Evolutionary conservation across 2,113 vertebrate genomes (phyloP), one percentile per base, ranked within the genome.

Genomic region (Spea bombifrons): DNA sequence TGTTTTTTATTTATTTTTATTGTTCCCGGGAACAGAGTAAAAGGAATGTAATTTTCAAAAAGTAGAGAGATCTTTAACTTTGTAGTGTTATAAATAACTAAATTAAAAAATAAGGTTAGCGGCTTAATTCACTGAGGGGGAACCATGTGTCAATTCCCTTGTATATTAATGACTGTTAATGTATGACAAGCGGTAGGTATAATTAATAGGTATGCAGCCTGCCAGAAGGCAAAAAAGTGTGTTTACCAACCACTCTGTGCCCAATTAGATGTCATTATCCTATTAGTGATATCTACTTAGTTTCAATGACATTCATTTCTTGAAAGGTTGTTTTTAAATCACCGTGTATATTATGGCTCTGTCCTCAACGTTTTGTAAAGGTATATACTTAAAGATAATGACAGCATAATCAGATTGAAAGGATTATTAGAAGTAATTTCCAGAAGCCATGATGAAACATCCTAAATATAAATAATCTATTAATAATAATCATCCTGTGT

Each of bases 251-350:
- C 77, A 73, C 61, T 73, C 61, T 73, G 52, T n/a, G 65, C 44
- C 46, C 63, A 80, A 73, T 80, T 80, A 80, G n/a, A 80, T 49
- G 4, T 73, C 77, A 80, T 80, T 79, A 79, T 67, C 50, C 63
- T 79, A 73, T 73, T 73, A 73, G 59, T 16, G 7, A 67, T 67
- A 66, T 52, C 15, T 47, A 57, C 44, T 47, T 66, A 64, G 71
- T 52, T 49, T 6, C n/a, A 66, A 55, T 7, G 15, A 44, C 47
- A 71, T 52, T 63, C 64, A 47, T 46, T 53, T n/a, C 30, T 52
- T 48, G 59, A 71, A 73, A 5, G 8, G 15, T 7, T 73, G 50
- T 74, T 64, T 49, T 64, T 17, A 12, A 61, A 4, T 66, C 8
- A 45, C 5, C 3, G 0, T 66, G 9, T 76, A 8, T 7, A 68